Evolutionary conservation across 2,113 vertebrate genomes (phyloP).

Genomic region (Megalops atlanticus): DNA sequence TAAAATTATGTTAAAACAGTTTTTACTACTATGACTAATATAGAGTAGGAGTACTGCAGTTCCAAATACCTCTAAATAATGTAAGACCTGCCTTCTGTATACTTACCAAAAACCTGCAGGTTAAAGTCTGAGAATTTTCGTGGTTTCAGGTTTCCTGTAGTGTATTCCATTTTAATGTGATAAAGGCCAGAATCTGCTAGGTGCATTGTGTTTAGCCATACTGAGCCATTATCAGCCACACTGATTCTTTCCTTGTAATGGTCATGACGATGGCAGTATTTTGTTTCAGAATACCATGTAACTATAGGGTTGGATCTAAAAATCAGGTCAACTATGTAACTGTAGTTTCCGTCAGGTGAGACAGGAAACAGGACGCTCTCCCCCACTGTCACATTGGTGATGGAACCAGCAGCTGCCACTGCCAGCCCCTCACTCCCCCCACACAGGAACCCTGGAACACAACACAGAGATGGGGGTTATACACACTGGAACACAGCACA

Average conservation of each 20-base stretch:
- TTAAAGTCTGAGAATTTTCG: not conserved
- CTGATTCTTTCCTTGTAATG: not conserved
- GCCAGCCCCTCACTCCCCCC: too few species aligned
- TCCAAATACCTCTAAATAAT: not conserved
- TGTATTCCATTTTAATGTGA: not conserved
- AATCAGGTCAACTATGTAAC: not conserved
- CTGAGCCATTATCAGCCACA: not conserved
- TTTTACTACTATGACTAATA: too few species aligned
- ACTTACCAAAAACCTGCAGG: slow-evolving; percentile 9
- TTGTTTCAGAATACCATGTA: not conserved
- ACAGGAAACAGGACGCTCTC: slow-evolving; percentile 5
- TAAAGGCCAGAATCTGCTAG: slow-evolving; percentile 2
- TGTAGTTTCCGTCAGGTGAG: not conserved
- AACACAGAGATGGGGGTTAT: too few species aligned
- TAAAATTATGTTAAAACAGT: too few species aligned
- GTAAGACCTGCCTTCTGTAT: not conserved
- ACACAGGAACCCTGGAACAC: too few species aligned
- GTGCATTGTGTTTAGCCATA: not conserved
- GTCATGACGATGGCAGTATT: not conserved
- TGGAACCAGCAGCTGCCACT: not conserved
- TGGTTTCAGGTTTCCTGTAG: not conserved
- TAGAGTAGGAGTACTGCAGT: not conserved
- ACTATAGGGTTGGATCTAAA: not conserved
- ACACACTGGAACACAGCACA: too few species aligned
- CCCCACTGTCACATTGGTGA: not conserved